Conservation (phyloP, 2,797 vertebrate genomes). For the Lagocephalus sceleratus region DNA sequence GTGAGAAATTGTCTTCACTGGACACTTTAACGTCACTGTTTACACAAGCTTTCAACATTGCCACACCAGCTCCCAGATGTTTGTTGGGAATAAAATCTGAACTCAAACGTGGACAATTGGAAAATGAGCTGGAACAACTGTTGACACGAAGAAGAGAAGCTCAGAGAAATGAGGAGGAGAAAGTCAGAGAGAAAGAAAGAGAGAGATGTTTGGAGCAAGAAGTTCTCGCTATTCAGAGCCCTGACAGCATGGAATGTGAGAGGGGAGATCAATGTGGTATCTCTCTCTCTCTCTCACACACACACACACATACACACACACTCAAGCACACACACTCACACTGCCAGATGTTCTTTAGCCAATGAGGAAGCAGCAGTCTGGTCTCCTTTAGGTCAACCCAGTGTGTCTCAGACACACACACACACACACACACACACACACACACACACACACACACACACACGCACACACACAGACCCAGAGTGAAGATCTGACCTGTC, state of each 20-base stretch:
- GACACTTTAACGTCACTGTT: too few species aligned
- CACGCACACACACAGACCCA: not conserved
- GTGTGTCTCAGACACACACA: conserved; percentile 30
- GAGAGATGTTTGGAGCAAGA: conserved; percentile 55
- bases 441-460: conserved; percentile 18
- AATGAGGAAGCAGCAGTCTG: conserved; percentile 59
- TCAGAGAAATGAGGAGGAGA: conserved; percentile 1
- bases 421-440: conserved; percentile 23
- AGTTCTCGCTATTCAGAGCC: conserved; percentile 57
- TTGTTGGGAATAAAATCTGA: too few species aligned
- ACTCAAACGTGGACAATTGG: too few species aligned
- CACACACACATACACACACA: conserved; percentile 27
- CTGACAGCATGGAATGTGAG: conserved; percentile 69
- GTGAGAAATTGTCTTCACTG: too few species aligned
- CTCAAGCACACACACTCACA: conserved; percentile 30
- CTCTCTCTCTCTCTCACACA: conserved; percentile 30
- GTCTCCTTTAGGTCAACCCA: conserved; percentile 63
- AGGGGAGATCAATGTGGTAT: conserved; percentile 62
- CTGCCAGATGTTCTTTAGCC: conserved; percentile 74
- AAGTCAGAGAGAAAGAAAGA: conserved; percentile 15
- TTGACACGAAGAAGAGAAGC: not conserved
- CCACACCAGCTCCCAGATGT: too few species aligned
- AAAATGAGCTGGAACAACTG: not conserved
- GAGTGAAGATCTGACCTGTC: conserved; percentile 11
- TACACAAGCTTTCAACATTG: too few species aligned